Conservation (phyloP, 2,888 invertebrate species). For the Adelognathus sp. region DNA sequence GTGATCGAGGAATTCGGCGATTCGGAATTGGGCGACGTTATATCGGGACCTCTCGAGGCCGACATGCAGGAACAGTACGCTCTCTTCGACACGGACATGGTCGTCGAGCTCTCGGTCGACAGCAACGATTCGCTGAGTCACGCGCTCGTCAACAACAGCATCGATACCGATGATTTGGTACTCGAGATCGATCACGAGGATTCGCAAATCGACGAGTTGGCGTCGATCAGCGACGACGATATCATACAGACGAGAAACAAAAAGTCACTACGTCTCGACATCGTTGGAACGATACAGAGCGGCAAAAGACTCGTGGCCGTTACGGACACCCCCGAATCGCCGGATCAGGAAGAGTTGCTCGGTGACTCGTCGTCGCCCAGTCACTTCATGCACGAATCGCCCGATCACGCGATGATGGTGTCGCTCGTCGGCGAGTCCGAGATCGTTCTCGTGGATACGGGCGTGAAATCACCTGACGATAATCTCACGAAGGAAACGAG, state of each 20-base stretch:
- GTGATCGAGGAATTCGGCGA: constrained; percentile 84
- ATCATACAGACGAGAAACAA: constrained; percentile 73
- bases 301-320: constrained; percentile 80
- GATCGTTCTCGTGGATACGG: constrained; percentile 85
- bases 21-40: constrained; percentile 83
- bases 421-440: constrained; percentile 83
- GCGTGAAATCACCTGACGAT: constrained; percentile 85
- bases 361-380: constrained; percentile 81
- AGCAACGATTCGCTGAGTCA: constrained; percentile 83
- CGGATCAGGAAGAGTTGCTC: constrained; percentile 82
- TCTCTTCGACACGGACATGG: constrained; percentile 85
- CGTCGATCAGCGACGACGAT: constrained; percentile 75
- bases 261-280: constrained; percentile 73
- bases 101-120: constrained; percentile 83
- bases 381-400: constrained; percentile 76
- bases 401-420: constrained; percentile 81
- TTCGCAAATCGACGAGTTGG: constrained; percentile 68
- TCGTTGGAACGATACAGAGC: constrained; percentile 79
- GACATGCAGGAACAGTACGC: constrained; percentile 85
- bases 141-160: constrained; percentile 78
- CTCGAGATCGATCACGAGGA: constrained; percentile 77
- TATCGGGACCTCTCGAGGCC: constrained; percentile 84
- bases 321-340: constrained; percentile 82
- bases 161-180: constrained; percentile 76
- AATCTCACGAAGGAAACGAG: constrained; percentile 82